A percentile compares a stretch with the other conserved stretches of the same genome.
Evolutionary conservation across 1,140 invertebrate genomes (phyloP).

Genomic region (Drosophila prosaltans): DNA sequence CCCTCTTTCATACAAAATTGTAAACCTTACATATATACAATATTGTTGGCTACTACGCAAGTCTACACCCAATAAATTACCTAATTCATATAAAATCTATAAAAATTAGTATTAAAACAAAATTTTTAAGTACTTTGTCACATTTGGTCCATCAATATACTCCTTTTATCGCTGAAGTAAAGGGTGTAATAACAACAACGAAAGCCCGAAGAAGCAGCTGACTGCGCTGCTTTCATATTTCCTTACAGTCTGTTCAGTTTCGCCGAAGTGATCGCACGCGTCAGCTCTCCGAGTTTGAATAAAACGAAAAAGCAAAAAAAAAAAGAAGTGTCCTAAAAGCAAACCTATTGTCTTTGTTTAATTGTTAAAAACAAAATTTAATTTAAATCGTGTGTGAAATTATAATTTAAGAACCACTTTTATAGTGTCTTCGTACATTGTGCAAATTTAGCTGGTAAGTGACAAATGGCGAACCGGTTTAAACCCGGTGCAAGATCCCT

Average conservation of each 20-base stretch:
- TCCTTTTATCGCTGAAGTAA: too few species aligned
- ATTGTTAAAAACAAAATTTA: constrained; percentile 3
- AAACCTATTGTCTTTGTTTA: constrained; percentile 9
- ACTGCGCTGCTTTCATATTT: constrained; percentile 33
- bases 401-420: background rate
- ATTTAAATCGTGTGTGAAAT: constrained; percentile 11
- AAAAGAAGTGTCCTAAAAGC: background rate
- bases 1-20: too few species aligned
- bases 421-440: background rate
- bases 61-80: too few species aligned
- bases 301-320: background rate
- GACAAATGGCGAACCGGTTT: constrained; percentile 35
- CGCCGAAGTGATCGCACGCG: constrained; percentile 46
- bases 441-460: constrained; percentile 19
- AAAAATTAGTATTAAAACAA: too few species aligned
- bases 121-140: too few species aligned
- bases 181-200: constrained; percentile 20
- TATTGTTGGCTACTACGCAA: too few species aligned
- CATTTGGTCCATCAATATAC: too few species aligned
- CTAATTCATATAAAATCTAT: too few species aligned
- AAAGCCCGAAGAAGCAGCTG: constrained; percentile 33
- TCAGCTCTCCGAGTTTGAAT: constrained; percentile 1
- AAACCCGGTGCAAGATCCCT: constrained; percentile 31
- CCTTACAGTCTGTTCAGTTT: constrained; percentile 49
- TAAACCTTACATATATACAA: too few species aligned